phyloP scores from a whole-genome alignment of 2,797 vertebrate genomes.

The Hydrophis major region DNA sequence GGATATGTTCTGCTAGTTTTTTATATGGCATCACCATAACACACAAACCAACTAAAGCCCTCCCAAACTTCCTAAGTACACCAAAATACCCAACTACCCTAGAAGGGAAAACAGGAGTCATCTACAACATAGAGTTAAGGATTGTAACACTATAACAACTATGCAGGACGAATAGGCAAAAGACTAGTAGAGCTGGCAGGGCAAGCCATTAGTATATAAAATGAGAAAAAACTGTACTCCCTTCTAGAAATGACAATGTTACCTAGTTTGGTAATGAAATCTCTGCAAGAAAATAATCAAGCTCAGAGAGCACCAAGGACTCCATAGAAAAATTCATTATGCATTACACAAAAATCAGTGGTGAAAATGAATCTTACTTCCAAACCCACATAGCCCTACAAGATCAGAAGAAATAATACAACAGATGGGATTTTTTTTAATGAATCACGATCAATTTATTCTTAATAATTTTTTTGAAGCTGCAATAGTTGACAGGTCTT shows the following conservation, averaged over 20 bases:
- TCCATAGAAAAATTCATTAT: background rate
- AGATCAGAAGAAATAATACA: background rate
- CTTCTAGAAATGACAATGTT: background rate
- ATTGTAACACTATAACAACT: background rate
- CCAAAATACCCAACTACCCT: background rate
- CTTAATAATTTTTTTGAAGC: background rate
- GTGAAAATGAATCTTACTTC: background rate
- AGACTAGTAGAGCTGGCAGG: background rate
- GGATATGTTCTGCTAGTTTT: background rate
- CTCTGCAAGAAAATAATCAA: background rate
- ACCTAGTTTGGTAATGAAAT: background rate
- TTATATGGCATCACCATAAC: background rate
- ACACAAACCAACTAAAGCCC: background rate
- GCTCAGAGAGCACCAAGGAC: background rate
- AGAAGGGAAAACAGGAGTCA: background rate
- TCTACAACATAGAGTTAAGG: background rate
- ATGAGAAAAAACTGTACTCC: background rate
- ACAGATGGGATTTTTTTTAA: background rate
- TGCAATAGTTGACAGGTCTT: background rate
- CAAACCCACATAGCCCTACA: background rate
- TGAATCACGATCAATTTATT: background rate
- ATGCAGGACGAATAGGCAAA: background rate
- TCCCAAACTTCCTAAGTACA: background rate
- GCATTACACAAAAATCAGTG: background rate
- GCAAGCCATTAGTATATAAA: background rate